Base-by-base conservation (phyloP, 1,140 invertebrate genomes). In the Arctopsyche grandis region DNA sequence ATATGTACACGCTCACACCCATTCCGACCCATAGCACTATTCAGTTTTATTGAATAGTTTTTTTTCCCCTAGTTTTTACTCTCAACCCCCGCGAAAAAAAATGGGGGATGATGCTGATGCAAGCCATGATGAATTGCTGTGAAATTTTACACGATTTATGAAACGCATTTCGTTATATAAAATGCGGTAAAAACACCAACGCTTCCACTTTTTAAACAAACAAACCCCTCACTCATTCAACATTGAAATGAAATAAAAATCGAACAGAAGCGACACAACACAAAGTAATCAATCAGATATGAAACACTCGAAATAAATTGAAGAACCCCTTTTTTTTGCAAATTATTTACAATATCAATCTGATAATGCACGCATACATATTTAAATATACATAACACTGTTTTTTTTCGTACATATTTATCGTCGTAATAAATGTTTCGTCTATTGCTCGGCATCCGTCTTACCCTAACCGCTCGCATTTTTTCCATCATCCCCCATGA, bases 41-140 rank as follows among this genome's bases (percentile, higher is more conserved):
- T 66, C 24, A 76, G 26, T 16, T 46, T 22, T 74, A 74, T 44
- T 46, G 69, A 71, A 71, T 71, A 71, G 71, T 48, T 56, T 74
- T 66, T 76, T 76, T 63, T 46, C 21, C 9, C 12, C 44, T n/a
- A 5, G 0, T 3, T 10, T 29, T 24, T 29, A 56, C 22, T 63
- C 29, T 63, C 71, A 19, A 56, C 46, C 71, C 71, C 22, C 14
- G 9, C 46, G 16, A 44, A 43, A 76, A 75, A 75, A 76, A 63
- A 60, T 63, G 56, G 56, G 56, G 74, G 56, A 56, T 48, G 73
- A 14, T 76, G 56, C 52, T 63, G 56, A 63, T 46, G 74, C 26
- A 22, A 76, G 56, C 74, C 74, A 63, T 76, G 74, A 76, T 76
- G 56, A 76, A 76, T 76, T 76, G 56, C 74, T 76, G 74, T 76